Base-by-base conservation (phyloP, 1,140 invertebrate genomes). In the Homalodisca vitripennis region DNA sequence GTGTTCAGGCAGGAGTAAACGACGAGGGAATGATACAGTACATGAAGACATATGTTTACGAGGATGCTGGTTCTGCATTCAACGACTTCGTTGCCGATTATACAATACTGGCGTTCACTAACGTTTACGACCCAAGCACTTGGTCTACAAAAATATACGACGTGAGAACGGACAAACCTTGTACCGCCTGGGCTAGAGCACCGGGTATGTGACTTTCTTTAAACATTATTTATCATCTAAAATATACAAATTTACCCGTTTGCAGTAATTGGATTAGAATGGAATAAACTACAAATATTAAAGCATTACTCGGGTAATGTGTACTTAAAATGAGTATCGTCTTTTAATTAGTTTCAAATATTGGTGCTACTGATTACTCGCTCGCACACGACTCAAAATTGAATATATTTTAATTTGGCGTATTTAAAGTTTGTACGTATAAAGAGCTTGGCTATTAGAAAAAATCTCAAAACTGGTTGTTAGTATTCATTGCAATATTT, bases 1-100 rank as follows among this genome's bases (percentile, higher is more conserved):
- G 13, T 22, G 68, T 72, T 46, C 57, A 81, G 80, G 80, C 87
- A 34, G 88, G 84, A 3, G 83, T 89, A 1, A 83, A 91, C 74
- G 78, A 84, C 6, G 77, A 82, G 10, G 91, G 89, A 2, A 82
- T 84, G 73, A 88, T 92, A 34, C 86, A 89, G 53, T 87, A 86
- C 68, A 74, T 91, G n/a, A 84, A 86, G 47, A 80, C 80, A 24
- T 80, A 79, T 3, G 82, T 87, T 51, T 89, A 86, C 77, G 82
- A 85, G 76, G 88, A 93, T 75, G 78, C 80, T 10, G 91, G 91
- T 0, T 82, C 77, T 63, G 78, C 79, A 1, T 79, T 79, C 0
- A 91, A 90, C 70, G 89, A 91, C 73, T 76, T 77, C 0, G 65
- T 84, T 13, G 3, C 84, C 10, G 24, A 55, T 6, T 69, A 69